Evolutionary conservation across 2,113 vertebrate species (phyloP).

Genomic region (Ptyas mucosa): DNA sequence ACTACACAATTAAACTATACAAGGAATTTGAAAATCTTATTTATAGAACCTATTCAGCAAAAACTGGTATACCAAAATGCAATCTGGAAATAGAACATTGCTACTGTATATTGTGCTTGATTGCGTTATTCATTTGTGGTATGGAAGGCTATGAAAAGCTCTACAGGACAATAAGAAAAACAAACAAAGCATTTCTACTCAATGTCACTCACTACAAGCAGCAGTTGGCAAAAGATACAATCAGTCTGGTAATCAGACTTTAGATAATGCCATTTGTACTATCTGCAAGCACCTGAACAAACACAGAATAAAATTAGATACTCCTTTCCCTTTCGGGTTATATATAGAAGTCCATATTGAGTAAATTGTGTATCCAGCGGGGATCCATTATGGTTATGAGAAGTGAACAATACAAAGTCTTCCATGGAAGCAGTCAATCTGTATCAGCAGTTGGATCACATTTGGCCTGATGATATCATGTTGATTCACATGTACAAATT

Average conservation of each 20-base stretch:
- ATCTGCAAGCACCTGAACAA: neutral
- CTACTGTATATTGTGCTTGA: neutral
- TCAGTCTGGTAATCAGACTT: neutral
- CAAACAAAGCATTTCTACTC: neutral
- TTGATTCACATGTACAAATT: neutral
- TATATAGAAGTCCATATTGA: neutral
- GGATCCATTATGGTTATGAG: neutral
- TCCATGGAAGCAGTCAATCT: neutral
- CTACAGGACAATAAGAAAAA: conserved; percentile 12
- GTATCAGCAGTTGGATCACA: neutral
- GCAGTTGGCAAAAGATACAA: conserved; percentile 9
- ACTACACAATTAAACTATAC: conserved; percentile 7
- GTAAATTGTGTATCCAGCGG: neutral
- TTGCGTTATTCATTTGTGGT: neutral
- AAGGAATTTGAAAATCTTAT: conserved; percentile 22
- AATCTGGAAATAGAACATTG: conserved; percentile 12
- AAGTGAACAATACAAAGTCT: neutral
- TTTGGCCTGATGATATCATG: neutral
- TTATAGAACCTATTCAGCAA: conserved; percentile 16
- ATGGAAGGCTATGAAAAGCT: neutral
- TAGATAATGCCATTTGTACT: neutral
- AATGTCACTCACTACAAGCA: neutral
- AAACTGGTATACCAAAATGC: neutral
- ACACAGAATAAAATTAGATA: neutral
- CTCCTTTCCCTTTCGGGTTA: neutral